phyloP scores from a whole-genome alignment of 92 coral and sea anemone genomes.

The Parazoanthus atlanticus region DNA sequence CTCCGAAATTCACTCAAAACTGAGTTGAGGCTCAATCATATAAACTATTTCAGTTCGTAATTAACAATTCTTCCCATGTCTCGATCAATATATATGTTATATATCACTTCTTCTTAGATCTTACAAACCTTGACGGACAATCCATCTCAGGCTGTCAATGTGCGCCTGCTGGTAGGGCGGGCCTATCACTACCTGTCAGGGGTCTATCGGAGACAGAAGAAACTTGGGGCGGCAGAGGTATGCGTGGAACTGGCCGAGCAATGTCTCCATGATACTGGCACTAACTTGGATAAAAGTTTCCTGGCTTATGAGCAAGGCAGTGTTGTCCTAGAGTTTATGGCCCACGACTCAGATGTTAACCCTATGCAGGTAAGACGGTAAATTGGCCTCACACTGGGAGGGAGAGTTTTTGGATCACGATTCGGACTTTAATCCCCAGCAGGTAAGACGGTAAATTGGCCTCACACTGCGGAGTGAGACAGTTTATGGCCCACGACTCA shows the following conservation, averaged over 20 bases:
- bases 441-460: too few species aligned
- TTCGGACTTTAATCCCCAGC: too few species aligned
- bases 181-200: slow-evolving; percentile 62
- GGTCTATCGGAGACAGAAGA: slow-evolving; percentile 60
- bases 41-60: too few species aligned
- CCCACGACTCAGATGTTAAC: slow-evolving; percentile 14
- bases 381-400: too few species aligned
- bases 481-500: slow-evolving; percentile 50
- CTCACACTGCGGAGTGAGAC: neutral
- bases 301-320: slow-evolving; percentile 70
- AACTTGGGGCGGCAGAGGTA: slow-evolving; percentile 56
- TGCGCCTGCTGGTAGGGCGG: slow-evolving; percentile 46
- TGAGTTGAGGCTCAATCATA: too few species aligned
- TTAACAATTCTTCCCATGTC: too few species aligned
- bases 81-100: too few species aligned
- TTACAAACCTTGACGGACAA: slow-evolving; percentile 18
- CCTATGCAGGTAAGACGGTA: neutral
- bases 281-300: slow-evolving; percentile 62
- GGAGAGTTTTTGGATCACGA: too few species aligned
- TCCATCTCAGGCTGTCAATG: slow-evolving; percentile 27
- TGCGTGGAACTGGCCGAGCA: slow-evolving; percentile 61
- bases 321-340: slow-evolving; percentile 61
- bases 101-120: slow-evolving; percentile 3
- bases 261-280: slow-evolving; percentile 33
- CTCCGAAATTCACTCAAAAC: too few species aligned